These are phyloP conservation scores for Panthera uncia DNA, from an alignment of 2,113 vertebrate species.

Conservation along the genomic window DNA sequence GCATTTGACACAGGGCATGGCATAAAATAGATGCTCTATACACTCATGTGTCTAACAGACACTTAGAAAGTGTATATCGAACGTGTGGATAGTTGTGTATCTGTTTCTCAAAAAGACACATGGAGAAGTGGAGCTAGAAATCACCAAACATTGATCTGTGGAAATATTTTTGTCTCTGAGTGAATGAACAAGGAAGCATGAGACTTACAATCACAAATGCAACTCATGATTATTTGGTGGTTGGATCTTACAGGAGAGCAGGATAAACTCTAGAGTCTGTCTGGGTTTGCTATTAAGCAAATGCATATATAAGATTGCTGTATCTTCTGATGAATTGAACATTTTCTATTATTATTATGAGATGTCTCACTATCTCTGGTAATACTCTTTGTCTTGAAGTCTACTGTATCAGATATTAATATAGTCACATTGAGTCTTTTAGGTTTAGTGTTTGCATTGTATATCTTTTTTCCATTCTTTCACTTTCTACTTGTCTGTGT, in stretches of 20 bases:
- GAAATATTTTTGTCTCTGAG: not conserved
- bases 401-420: not conserved
- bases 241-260: not conserved
- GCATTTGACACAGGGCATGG: not conserved
- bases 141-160: not conserved
- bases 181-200: not conserved
- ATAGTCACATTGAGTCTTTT: not conserved
- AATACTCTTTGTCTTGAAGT: not conserved
- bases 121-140: not conserved
- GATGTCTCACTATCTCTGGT: not conserved
- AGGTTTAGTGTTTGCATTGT: not conserved
- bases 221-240: not conserved
- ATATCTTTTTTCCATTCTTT: not conserved
- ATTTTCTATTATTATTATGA: not conserved
- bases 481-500: not conserved
- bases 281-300: not conserved
- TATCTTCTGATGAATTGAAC: not conserved
- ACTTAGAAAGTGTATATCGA: not conserved
- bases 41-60: not conserved
- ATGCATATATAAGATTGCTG: not conserved
- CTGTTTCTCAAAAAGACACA: not conserved
- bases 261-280: not conserved
- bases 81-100: not conserved
- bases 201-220: not conserved
- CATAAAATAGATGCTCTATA: constrained; percentile 23